Base-by-base conservation (phyloP, 2,888 invertebrate genomes). In the Alentia gelatinosa region DNA sequence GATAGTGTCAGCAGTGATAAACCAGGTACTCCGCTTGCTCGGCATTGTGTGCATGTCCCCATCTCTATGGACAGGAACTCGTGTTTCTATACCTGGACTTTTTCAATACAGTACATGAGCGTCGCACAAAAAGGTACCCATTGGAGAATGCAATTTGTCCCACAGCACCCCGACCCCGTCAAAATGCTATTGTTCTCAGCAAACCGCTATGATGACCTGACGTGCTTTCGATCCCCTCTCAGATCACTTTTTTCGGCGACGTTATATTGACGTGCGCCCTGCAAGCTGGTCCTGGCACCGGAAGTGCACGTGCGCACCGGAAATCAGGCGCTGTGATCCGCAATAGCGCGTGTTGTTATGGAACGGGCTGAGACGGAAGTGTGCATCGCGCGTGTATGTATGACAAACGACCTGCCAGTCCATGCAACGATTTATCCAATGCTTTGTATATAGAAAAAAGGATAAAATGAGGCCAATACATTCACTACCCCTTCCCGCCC, bases 291-390 rank as follows among this genome's bases (percentile, higher is more conserved):
- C 56, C 3, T 19, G 56, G 5, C 19, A 3, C 56, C 56, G 56
- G 56, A 56, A 56, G 56, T 56, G 56, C 56, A 56, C n/a, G n/a
- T 56, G 56, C 56, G 56, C 56, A 56, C 56, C 56, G 56, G 56
- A 56, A 56, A 56, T 56, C 56, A 12, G 56, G 56, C 19, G 23
- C 56, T 12, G 19, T n/a, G 56, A 4, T 56, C 56, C 56, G n/a
- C n/a, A 56, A 56, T 56, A n/a, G 56, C n/a, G 56, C 56, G 5
- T n/a, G 56, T 56, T n/a, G 56, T 56, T n/a, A n/a, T n/a, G 56
- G 9, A 19, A n/a, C 19, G 19, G 23, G 56, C 1, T 56, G 56
- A n/a, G 56, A 56, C 9, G 56, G n/a, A 56, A n/a, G 56, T 19
- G n/a, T n/a, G n/a, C n/a, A n/a, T n/a, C n/a, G n/a, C n/a, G n/a